Base-by-base conservation (phyloP, 2,113 vertebrate species). In the Crotalus viridis region DNA sequence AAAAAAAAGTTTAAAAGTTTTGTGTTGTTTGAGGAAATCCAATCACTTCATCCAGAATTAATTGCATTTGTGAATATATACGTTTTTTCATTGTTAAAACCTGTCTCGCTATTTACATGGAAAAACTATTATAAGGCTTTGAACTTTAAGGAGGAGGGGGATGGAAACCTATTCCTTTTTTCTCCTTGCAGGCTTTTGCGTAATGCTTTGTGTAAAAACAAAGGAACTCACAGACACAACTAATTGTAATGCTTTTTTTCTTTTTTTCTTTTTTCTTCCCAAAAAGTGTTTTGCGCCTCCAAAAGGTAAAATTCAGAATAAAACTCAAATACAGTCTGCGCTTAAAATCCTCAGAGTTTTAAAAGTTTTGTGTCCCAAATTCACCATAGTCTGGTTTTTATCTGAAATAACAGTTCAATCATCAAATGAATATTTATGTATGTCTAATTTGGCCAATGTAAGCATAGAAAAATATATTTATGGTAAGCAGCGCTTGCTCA, bases 161-260 rank as follows among this genome's bases (percentile, higher is more conserved):
- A 21, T 89, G 21, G 39, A 33, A 61, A 89, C n/a, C 4, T 87
- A 90, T 86, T 93, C n/a, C 56, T 48, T 39, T 92, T 90, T 90
- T 0, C 22, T 43, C 89, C 74, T 89, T 88, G 89, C 59, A 57
- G 93, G 89, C 87, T 93, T 90, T 93, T 85, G 87, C n/a, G 54
- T 93, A 95, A 64, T 92, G 87, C 95, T 96, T 96, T 95, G 95
- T 97, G 91, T 93, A 90, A 96, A 96, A 93, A 96, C 95, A 96
- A 96, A 96, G 92, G 81, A 55, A 48, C 89, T 94, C 91, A 61
- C 55, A 43, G 46, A 91, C 93, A 91, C 59, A 21, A 89, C 92
- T 90, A 93, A 92, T 93, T 93, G 93, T 86, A 87, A 64, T 26
- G 28, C 28, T 92, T 74, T 61, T 89, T 64, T 54, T 43, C 7